Base-by-base conservation (phyloP, 1,140 invertebrate genomes). In the Brachionus manjavacas region DNA sequence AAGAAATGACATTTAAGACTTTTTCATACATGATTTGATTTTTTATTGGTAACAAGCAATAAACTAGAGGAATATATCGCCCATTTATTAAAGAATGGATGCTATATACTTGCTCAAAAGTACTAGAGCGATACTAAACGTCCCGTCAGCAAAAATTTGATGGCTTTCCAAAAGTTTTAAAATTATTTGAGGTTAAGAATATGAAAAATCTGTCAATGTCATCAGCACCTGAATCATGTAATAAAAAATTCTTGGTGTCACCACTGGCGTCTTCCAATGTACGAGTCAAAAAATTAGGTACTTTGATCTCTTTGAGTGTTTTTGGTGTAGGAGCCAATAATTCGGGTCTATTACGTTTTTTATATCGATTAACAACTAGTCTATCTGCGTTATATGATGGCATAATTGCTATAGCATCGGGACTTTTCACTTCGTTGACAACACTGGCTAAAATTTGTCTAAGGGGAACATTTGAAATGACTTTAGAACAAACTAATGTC, bases 161-260 rank as follows among this genome's bases (percentile, higher is more conserved):
- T 72, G 41, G 25, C 35, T 39, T 39, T 72, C 6, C n/a, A n/a
- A n/a, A 7, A 72, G 35, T 72, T 72, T 72, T 16, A 72, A 16
- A 39, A 39, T 72, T n/a, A 35, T 72, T 39, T 35, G 28, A 28
- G n/a, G 68, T 72, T 35, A 35, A 39, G 35, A 72, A 72, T 16
- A 72, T 39, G 35, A 72, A 72, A 35, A 72, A 72, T 35, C 68
- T 28, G 35, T 72, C 28, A 72, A 16, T 16, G 35, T 72, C 68
- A 31, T 72, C 68, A 35, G n/a, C 35, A 35, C 68, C 68, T 35
- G 68, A 72, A 39, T 72, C 68, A 72, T 72, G 68, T 35, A 72
- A 35, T 39, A 72, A 72, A 72, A 72, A 72, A 25, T 35, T 25
- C 23, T 66, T 20, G 28, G 64, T 66, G 23, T 66, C 28, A 25